Conservation (phyloP, 2,797 vertebrate species). For the Coilia nasus region DNA sequence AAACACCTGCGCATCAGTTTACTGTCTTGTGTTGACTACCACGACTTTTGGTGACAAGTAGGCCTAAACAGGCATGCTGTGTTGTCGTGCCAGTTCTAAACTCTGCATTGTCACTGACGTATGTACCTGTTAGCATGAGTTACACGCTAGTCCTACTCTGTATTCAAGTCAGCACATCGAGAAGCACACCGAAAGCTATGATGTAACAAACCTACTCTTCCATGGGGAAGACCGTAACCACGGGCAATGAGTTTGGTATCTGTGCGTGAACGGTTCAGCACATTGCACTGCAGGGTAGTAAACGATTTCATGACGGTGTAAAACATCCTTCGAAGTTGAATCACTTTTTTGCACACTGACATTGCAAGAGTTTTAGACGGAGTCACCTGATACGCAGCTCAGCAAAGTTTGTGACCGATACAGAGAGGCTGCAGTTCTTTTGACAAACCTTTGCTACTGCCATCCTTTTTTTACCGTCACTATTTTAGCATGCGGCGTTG, state of each 20-base stretch:
- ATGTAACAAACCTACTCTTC: conserved; percentile 2
- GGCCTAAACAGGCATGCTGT: background rate
- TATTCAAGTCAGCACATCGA: background rate
- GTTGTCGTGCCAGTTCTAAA: conserved; percentile 3
- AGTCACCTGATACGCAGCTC: background rate
- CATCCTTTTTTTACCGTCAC: conserved; percentile 50
- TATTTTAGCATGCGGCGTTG: conserved; percentile 64
- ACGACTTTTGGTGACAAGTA: background rate
- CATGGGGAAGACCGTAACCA: background rate
- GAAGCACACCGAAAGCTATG: background rate
- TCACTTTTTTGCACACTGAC: background rate
- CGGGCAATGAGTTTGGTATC: background rate
- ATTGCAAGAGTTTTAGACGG: background rate
- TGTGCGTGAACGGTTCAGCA: background rate
- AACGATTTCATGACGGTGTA: background rate
- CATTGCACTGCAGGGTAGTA: background rate
- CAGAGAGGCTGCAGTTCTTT: background rate
- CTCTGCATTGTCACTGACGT: background rate
- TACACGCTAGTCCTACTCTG: background rate
- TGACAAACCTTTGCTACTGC: background rate
- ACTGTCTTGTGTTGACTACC: background rate
- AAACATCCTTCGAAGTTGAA: background rate
- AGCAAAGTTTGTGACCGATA: background rate
- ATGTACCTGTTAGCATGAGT: background rate
- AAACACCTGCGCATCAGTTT: background rate